Conservation (phyloP, 2,797 vertebrate genomes). For the Morus bassanus region DNA sequence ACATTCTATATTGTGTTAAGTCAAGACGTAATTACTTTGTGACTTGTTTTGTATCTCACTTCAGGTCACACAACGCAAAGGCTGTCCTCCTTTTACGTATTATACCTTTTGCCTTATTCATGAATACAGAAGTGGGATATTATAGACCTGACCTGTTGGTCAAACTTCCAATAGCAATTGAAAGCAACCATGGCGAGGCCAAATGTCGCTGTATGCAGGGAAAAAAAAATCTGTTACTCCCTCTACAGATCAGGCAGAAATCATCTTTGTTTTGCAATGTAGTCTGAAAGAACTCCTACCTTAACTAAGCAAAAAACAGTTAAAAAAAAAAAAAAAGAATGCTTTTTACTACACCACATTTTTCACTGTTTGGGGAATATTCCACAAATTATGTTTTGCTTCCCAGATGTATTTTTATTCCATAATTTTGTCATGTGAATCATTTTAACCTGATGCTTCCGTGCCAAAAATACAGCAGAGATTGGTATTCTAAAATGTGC, state of each 20-base stretch:
- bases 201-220: not conserved
- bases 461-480: not conserved
- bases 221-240: not conserved
- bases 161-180: not conserved
- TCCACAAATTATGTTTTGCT: not conserved
- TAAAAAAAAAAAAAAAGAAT: rapidly evolving
- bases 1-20: not conserved
- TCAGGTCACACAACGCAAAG: not conserved
- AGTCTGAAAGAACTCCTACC: not conserved
- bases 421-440: not conserved
- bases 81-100: not conserved
- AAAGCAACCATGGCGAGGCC: not conserved
- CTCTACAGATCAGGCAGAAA: not conserved
- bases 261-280: not conserved
- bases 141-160: not conserved
- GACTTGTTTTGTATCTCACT: not conserved
- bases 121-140: not conserved
- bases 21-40: not conserved
- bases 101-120: slow-evolving; percentile 26
- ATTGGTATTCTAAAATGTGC: not conserved
- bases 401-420: not conserved
- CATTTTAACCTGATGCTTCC: not conserved
- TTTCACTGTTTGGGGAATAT: not conserved
- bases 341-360: not conserved
- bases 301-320: not conserved